Evolutionary conservation across 1,140 invertebrate species (phyloP).

Genomic region (Pseudobourletiella spinata): DNA sequence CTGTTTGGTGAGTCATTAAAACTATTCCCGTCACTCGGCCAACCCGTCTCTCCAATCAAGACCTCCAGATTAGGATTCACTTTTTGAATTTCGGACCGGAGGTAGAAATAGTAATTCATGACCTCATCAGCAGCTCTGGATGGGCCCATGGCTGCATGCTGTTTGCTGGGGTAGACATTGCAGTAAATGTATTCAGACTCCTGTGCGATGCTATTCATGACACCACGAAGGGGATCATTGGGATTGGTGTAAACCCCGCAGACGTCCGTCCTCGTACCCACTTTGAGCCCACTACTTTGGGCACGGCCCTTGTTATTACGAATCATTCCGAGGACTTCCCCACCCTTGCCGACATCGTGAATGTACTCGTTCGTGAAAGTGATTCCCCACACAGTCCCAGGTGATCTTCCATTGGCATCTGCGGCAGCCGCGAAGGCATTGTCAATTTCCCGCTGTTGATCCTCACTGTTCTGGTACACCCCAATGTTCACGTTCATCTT

Average conservation of each 20-base stretch:
- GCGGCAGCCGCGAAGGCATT: slow-evolving; percentile 30
- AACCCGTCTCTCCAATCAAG: slow-evolving; percentile 33
- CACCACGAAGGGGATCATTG: slow-evolving; percentile 12
- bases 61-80: slow-evolving; percentile 28
- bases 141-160: neutral
- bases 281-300: neutral
- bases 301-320: slow-evolving; percentile 11
- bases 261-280: slow-evolving; percentile 28
- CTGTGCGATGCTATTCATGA: slow-evolving; percentile 21
- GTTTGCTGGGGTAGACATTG: slow-evolving; percentile 25
- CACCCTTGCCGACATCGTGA: neutral
- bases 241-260: slow-evolving; percentile 23
- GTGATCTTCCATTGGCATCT: slow-evolving; percentile 25
- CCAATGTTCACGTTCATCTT: slow-evolving; percentile 27
- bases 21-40: slow-evolving; percentile 24
- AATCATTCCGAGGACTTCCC: slow-evolving; percentile 30
- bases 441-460: slow-evolving; percentile 25
- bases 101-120: slow-evolving; percentile 18
- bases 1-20: slow-evolving; percentile 26
- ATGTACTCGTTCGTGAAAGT: slow-evolving; percentile 32
- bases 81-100: slow-evolving; percentile 20
- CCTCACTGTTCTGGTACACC: slow-evolving; percentile 19
- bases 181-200: slow-evolving; percentile 34
- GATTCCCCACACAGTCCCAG: slow-evolving; percentile 31
- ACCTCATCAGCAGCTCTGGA: slow-evolving; percentile 19